Evolutionary conservation across 2,113 vertebrate species (phyloP), one percentile per base, ranked within the genome.

Genomic region (Balaeniceps rex): DNA sequence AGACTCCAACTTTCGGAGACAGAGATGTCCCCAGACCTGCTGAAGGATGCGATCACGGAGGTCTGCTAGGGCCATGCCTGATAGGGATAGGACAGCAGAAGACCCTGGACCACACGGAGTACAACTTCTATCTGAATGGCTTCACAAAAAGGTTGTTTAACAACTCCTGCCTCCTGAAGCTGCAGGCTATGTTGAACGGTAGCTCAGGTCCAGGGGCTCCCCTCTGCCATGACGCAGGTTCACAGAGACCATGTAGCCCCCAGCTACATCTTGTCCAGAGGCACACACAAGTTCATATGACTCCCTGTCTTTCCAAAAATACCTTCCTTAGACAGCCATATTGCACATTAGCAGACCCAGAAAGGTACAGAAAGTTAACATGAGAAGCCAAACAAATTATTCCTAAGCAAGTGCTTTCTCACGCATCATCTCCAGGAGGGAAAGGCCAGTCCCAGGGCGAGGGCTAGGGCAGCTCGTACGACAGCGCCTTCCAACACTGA

Each of bases 201-300:
- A 51, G 34, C 17, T 76, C 34, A 64, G 26, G 22, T 11, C 38
- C 49, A 42, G 25, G 42, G 19, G 11, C 7, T 57, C 10, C 25
- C 19, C 1, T 0, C 14, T 2, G 3, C 12, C 34, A 68, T 0
- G 0, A 66, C 12, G 31, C 11, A 55, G 6, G 33, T 38, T n/a
- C 34, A 54, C 44, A 70, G 21, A 54, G 24, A 71, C 28, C 14
- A 29, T 2, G 17, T 29, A 77, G 31, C 12, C 46, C 52, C 22
- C 3, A 5, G 31, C 26, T 69, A 15, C 2, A 0, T 49, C 34
- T 33, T 61, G 14, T 55, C 46, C 11, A 1, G 2, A 12, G 25
- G 22, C 26, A 78, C 42, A 33, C 40, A 49, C 17, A 42, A 19
- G 25, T 77, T 61, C 40, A 13, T 29, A 31, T 7, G 26, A 42